Percentiles rank a stretch among this genome's conserved stretches.
These are phyloP conservation scores for Tineola bisselliella DNA, from an alignment of 2,888 invertebrate species.

Conservation along the genomic window DNA sequence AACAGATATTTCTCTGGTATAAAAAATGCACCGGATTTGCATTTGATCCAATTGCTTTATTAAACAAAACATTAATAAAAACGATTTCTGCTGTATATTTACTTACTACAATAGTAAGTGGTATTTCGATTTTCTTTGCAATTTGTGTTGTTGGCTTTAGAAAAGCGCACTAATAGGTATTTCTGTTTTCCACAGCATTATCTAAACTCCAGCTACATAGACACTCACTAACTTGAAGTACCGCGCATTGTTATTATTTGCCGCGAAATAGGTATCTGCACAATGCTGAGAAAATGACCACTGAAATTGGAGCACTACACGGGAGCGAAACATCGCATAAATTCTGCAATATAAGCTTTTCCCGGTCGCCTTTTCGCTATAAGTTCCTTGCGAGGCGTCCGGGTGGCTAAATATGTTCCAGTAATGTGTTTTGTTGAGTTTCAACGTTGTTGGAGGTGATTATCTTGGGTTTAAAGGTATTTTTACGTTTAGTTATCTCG, in stretches of 20 bases:
- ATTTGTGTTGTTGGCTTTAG: too few relatives aligned
- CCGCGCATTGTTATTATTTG: slow-evolving; percentile 43
- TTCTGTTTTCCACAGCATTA: not conserved
- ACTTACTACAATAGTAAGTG: too few relatives aligned
- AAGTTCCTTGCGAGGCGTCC: slow-evolving; percentile 20
- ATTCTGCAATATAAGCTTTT: slow-evolving; percentile 59
- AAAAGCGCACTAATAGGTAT: not conserved
- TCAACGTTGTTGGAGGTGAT: slow-evolving; percentile 58
- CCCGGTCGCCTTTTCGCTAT: slow-evolving; percentile 44
- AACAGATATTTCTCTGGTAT: too few relatives aligned
- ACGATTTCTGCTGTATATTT: too few relatives aligned
- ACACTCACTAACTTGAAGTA: slow-evolving; percentile 5
- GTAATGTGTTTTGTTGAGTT: slow-evolving; percentile 57
- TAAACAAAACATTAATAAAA: too few relatives aligned
- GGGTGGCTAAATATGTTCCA: slow-evolving; percentile 48
- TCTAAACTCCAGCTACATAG: not conserved
- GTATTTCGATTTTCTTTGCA: too few relatives aligned
- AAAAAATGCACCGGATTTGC: too few relatives aligned
- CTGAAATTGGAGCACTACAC: slow-evolving; percentile 38
- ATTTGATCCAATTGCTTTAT: too few relatives aligned
- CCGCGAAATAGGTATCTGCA: slow-evolving; percentile 34
- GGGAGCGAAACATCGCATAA: slow-evolving; percentile 47
- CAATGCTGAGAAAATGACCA: slow-evolving; percentile 46
- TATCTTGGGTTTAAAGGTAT: slow-evolving; percentile 42
- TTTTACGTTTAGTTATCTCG: not conserved